A percentile compares a stretch with the other conserved stretches of the same genome.
phyloP scores from a whole-genome alignment of 1,140 invertebrate species.

The Bacillus rossius region DNA sequence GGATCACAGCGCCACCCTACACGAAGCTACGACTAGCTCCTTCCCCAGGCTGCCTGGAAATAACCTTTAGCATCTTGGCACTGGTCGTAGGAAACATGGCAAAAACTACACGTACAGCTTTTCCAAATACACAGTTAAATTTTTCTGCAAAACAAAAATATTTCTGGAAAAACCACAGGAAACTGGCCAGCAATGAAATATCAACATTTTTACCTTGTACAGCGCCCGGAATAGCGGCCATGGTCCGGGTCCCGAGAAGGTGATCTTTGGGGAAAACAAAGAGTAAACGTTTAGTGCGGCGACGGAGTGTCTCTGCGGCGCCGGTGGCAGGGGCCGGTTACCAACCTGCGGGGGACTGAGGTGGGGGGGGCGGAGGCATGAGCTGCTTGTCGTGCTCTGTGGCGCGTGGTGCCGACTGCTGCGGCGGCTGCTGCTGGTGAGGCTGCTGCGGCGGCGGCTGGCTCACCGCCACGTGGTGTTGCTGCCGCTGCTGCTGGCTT shows the following conservation, averaged over 20 bases:
- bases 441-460: slow-evolving; percentile 2
- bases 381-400: slow-evolving; percentile 12
- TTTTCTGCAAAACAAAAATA: no score
- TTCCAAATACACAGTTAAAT: no score
- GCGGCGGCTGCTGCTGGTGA: neutral
- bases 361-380: slow-evolving; percentile 18
- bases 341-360: slow-evolving; percentile 14
- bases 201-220: neutral
- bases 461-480: slow-evolving; percentile 3
- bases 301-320: neutral
- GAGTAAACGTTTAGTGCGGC: neutral
- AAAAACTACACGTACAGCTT: no score
- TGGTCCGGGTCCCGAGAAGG: neutral
- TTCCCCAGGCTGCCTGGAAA: no score
- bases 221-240: neutral
- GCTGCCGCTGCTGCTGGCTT: slow-evolving; percentile 7
- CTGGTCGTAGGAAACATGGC: no score
- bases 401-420: neutral
- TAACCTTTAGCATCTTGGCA: no score
- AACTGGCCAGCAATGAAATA: no score
- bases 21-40: no score
- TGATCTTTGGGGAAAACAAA: slow-evolving; percentile 3
- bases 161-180: no score
- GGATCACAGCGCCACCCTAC: no score
- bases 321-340: neutral